These are phyloP conservation scores for Steinernema hermaphroditum DNA, from an alignment of 2,888 invertebrate species.

Conservation along the genomic window DNA sequence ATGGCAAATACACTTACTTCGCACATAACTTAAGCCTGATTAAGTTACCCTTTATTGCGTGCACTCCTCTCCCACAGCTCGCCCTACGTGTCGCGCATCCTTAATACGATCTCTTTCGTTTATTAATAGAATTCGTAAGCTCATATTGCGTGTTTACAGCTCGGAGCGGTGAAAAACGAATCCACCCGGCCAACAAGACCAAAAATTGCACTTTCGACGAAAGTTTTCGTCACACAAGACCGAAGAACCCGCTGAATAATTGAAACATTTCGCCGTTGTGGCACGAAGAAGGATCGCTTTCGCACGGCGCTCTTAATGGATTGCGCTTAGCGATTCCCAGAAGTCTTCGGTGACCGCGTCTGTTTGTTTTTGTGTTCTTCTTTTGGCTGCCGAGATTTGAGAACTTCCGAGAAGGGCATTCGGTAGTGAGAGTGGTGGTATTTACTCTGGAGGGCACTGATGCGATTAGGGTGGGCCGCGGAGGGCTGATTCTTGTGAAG, in stretches of 20 bases:
- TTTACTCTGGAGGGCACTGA: too few relatives aligned
- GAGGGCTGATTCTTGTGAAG: too few relatives aligned
- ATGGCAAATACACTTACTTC: too few relatives aligned
- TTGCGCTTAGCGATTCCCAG: background rate
- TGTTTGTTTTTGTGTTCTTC: too few relatives aligned
- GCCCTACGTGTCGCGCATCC: background rate
- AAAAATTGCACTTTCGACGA: background rate
- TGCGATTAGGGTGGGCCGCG: too few relatives aligned
- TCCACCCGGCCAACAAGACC: background rate
- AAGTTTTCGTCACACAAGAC: background rate
- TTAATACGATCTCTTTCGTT: background rate
- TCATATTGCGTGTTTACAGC: background rate
- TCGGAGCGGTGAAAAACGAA: background rate
- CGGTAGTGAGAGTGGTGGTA: too few relatives aligned
- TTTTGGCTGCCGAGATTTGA: too few relatives aligned
- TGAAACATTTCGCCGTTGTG: background rate
- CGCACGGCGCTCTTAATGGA: constrained; percentile 7
- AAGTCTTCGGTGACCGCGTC: too few relatives aligned
- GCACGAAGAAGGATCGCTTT: background rate
- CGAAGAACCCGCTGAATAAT: background rate
- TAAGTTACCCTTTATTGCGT: background rate
- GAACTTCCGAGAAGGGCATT: too few relatives aligned
- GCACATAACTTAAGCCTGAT: background rate
- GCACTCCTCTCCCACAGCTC: background rate
- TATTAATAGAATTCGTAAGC: constrained; percentile 1